Evolutionary conservation across 1,140 invertebrate species (phyloP).

Genomic region (Teleogryllus occipitalis): DNA sequence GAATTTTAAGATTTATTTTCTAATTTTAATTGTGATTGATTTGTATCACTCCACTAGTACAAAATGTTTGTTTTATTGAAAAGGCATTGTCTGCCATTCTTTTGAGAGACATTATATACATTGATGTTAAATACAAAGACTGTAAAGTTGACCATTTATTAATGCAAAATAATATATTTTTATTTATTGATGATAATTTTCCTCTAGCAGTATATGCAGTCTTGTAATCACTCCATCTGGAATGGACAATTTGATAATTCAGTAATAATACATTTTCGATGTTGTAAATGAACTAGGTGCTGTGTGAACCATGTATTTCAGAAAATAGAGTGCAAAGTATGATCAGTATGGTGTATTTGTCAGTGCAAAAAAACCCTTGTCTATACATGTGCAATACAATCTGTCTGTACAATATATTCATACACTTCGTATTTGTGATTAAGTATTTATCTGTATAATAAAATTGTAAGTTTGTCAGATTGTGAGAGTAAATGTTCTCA

Average conservation of each 20-base stretch:
- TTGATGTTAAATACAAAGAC: neutral
- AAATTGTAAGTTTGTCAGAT: neutral
- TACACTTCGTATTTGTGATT: neutral
- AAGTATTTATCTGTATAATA: neutral
- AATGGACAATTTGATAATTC: neutral
- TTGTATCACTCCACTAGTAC: neutral
- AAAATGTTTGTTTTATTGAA: neutral
- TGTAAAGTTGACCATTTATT: neutral
- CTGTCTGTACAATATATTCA: neutral
- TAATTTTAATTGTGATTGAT: too few relatives aligned
- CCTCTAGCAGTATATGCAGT: neutral
- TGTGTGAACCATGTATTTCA: neutral
- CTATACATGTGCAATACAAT: neutral
- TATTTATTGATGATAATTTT: neutral
- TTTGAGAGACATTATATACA: neutral
- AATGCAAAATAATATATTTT: neutral
- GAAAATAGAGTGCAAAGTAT: neutral
- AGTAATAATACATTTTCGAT: neutral
- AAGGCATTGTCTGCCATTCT: neutral
- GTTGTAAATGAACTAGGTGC: neutral
- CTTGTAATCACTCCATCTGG: slow-evolving; percentile 3
- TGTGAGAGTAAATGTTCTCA: slow-evolving; percentile 4
- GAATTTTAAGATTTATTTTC: too few relatives aligned
- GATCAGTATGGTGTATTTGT: neutral
- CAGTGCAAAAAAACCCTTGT: neutral